phyloP scores from a whole-genome alignment of 2,113 vertebrate species.

The Lamprotornis superbus region DNA sequence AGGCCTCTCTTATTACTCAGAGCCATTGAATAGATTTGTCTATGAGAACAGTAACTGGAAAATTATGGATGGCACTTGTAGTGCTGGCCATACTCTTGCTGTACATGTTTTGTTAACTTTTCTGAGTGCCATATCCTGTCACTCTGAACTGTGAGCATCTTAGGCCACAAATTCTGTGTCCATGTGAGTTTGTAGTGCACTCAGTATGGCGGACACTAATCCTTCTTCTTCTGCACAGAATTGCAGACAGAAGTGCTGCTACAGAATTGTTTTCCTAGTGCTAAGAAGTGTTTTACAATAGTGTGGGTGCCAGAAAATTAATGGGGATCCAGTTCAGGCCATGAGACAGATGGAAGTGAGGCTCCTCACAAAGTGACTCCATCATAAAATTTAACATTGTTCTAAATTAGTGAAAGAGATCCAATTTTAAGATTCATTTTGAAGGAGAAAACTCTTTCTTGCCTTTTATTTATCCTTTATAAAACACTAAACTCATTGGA shows the following conservation, averaged over 20 bases:
- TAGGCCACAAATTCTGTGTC: background rate
- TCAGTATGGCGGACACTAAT: background rate
- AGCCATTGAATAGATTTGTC: background rate
- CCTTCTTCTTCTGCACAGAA: background rate
- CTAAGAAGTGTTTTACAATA: background rate
- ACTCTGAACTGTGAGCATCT: background rate
- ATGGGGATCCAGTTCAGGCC: background rate
- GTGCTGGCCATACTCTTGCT: background rate
- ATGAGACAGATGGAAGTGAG: background rate
- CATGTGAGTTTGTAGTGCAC: background rate
- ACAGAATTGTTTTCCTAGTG: too few species aligned
- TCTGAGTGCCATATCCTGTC: background rate
- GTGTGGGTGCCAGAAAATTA: background rate
- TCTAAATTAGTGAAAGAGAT: background rate
- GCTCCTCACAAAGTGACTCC: background rate
- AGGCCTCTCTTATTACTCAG: background rate
- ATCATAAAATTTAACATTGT: background rate
- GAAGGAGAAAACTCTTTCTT: background rate
- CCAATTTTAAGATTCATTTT: background rate
- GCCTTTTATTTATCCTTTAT: background rate
- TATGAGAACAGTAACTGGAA: background rate
- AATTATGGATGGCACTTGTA: background rate
- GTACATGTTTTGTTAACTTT: background rate
- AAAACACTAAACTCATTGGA: background rate
- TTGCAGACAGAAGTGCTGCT: too few species aligned